Evolutionary conservation across 2,113 vertebrate genomes (phyloP).

Genomic region (Lota lota): DNA sequence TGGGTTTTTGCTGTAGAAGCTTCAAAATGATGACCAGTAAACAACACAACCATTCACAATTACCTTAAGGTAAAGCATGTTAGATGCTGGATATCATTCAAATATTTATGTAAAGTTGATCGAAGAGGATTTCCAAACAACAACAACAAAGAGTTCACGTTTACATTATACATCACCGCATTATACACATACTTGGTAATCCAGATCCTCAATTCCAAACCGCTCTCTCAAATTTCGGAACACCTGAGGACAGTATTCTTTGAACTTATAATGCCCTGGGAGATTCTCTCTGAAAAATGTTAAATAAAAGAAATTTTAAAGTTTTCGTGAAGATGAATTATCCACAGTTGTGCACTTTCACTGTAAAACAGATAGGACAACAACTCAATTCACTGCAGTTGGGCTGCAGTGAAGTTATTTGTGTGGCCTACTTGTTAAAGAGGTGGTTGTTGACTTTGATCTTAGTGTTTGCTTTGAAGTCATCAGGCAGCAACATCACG

Average conservation of each 20-base stretch:
- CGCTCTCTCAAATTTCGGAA: constrained; percentile 91
- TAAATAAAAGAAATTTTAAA: not conserved
- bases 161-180: too few relatives aligned
- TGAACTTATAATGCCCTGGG: constrained; percentile 94
- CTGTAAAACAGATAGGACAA: too few relatives aligned
- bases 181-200: constrained; percentile 80
- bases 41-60: too few relatives aligned
- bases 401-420: not conserved
- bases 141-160: too few relatives aligned
- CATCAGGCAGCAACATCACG: constrained; percentile 92
- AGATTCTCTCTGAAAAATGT: constrained; percentile 83
- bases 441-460: constrained; percentile 97
- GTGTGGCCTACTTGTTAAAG: constrained; percentile 83
- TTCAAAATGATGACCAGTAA: too few relatives aligned
- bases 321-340: too few relatives aligned
- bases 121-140: too few relatives aligned
- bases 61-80: too few relatives aligned
- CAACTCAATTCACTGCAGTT: too few relatives aligned
- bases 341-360: too few relatives aligned
- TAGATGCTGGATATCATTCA: too few relatives aligned
- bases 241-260: constrained; percentile 94
- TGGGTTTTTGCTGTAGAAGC: not conserved
- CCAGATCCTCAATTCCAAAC: constrained; percentile 88
- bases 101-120: too few relatives aligned
- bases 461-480: constrained; percentile 94